A percentile compares a stretch with the other conserved stretches of the same genome.
Evolutionary conservation across 2,113 vertebrate genomes (phyloP).

Genomic region (Rallus limicola): DNA sequence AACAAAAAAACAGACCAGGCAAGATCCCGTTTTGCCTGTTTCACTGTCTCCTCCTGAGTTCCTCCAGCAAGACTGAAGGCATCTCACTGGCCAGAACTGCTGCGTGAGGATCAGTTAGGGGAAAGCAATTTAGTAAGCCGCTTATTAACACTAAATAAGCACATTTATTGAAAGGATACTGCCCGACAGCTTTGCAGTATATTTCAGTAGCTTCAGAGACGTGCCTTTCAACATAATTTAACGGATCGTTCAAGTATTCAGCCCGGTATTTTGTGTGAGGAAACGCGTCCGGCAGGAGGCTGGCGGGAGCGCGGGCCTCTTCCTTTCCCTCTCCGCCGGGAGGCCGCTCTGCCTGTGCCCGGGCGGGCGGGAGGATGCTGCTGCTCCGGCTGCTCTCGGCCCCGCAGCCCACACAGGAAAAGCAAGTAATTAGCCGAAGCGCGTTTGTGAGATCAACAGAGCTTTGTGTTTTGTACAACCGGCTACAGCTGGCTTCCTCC

Average conservation of each 20-base stretch:
- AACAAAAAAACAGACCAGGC: too few species aligned
- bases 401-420: background rate
- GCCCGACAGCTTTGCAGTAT: background rate
- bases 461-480: background rate
- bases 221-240: background rate
- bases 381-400: background rate
- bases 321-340: background rate
- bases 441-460: background rate
- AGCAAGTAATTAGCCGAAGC: background rate
- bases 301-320: background rate
- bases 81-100: background rate
- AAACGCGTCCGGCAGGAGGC: background rate
- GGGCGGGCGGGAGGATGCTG: background rate
- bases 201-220: background rate
- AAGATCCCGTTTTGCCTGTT: background rate
- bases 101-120: background rate
- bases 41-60: background rate
- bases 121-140: background rate
- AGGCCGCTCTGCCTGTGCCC: background rate
- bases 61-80: background rate
- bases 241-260: background rate
- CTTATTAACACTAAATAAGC: background rate
- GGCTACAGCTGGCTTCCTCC: background rate
- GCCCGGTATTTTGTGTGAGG: background rate
- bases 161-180: background rate